phyloP scores from a whole-genome alignment of 2,113 vertebrate genomes.

The Hymenochirus boettgeri region DNA sequence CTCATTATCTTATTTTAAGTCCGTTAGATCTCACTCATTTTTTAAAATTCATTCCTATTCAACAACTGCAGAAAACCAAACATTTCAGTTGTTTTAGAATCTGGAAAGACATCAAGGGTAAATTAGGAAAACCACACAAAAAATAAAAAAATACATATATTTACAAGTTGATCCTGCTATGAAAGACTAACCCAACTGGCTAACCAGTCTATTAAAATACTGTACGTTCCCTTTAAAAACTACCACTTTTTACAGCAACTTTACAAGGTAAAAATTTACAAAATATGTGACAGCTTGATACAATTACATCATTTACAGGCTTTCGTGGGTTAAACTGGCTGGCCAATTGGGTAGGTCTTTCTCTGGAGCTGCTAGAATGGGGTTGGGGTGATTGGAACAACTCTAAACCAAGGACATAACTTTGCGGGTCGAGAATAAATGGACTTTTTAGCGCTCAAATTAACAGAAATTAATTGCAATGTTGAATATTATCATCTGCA shows the following conservation, averaged over 20 bases:
- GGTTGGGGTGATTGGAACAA: too few species aligned
- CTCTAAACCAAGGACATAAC: too few species aligned
- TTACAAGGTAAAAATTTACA: slow-evolving; percentile 99
- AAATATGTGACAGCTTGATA: slow-evolving; percentile 93
- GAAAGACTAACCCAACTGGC: slow-evolving; percentile 80
- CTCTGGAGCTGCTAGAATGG: slow-evolving; percentile 58
- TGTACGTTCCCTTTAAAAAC: slow-evolving; percentile 91
- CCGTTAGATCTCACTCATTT: too few species aligned
- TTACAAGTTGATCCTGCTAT: slow-evolving; percentile 67
- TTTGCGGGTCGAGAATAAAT: slow-evolving; percentile 43
- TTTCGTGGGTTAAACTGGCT: slow-evolving; percentile 76
- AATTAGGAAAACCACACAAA: slow-evolving; percentile 57
- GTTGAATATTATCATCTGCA: too few species aligned
- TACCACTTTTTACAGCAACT: slow-evolving; percentile 83
- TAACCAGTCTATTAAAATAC: slow-evolving; percentile 94
- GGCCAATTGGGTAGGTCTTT: slow-evolving; percentile 71
- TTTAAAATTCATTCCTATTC: too few species aligned
- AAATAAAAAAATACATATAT: slow-evolving; percentile 66
- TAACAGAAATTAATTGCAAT: too few species aligned
- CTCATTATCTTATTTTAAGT: too few species aligned
- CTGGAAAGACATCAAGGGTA: neutral
- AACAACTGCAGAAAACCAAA: too few species aligned
- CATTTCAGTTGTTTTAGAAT: too few species aligned
- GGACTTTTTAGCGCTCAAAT: too few species aligned
- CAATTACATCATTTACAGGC: slow-evolving; percentile 94